Conservation (phyloP, 1,140 invertebrate genomes). For the Drosophila suzukii region DNA sequence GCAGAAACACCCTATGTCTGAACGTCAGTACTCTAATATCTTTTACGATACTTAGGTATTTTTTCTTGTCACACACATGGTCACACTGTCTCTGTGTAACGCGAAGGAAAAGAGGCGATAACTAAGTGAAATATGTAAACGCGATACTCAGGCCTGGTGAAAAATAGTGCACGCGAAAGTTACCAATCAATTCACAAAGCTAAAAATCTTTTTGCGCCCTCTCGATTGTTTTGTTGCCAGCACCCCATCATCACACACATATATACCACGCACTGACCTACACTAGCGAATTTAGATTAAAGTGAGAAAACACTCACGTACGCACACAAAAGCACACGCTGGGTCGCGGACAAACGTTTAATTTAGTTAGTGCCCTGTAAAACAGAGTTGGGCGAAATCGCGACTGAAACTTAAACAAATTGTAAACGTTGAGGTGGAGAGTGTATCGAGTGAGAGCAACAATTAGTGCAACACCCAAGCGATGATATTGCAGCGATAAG, state of each 20-base stretch:
- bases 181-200: constrained; percentile 43
- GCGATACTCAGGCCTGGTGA: constrained; percentile 32
- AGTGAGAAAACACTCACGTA: constrained; percentile 60
- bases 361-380: constrained; percentile 63
- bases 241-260: constrained; percentile 68
- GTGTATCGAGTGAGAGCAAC: constrained; percentile 30
- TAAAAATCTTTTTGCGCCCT: constrained; percentile 41
- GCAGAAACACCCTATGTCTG: neutral
- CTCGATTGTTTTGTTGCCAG: constrained; percentile 51
- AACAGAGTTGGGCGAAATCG: constrained; percentile 25
- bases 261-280: constrained; percentile 40
- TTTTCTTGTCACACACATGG: neutral
- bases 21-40: neutral
- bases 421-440: constrained; percentile 36
- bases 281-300: constrained; percentile 52
- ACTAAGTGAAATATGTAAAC: constrained; percentile 72
- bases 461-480: constrained; percentile 74
- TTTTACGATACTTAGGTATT: neutral
- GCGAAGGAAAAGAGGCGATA: constrained; percentile 57
- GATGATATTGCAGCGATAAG: constrained; percentile 61
- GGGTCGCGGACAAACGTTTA: constrained; percentile 58
- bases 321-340: constrained; percentile 39
- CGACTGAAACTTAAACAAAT: constrained; percentile 42
- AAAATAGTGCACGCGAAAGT: constrained; percentile 58
- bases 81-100: constrained; percentile 22